These are phyloP conservation scores for Parasteatoda lunata DNA, from an alignment of 2,888 invertebrate species.

Conservation along the genomic window DNA sequence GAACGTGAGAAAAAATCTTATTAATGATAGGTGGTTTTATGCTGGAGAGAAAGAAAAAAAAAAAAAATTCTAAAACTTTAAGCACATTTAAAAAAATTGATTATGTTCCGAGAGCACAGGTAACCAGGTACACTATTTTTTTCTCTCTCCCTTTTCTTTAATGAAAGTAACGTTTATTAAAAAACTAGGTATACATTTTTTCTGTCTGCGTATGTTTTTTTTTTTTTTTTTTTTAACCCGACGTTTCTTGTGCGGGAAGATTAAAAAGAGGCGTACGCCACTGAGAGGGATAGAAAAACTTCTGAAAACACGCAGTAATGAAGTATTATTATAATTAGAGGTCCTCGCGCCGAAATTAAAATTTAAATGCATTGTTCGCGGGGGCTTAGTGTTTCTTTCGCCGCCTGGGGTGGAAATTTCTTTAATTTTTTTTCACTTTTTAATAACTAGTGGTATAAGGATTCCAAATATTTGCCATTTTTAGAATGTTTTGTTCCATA, in stretches of 20 bases:
- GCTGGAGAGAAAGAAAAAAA: constrained; percentile 20
- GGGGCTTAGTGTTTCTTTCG: constrained; percentile 26
- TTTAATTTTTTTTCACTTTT: constrained; percentile 13
- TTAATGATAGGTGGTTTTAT: constrained; percentile 66
- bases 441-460: background rate
- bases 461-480: background rate
- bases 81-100: constrained; percentile 68
- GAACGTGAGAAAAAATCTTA: constrained; percentile 57
- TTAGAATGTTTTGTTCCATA: too few species aligned
- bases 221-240: constrained; percentile 5
- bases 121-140: constrained; percentile 45
- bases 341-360: constrained; percentile 62
- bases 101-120: constrained; percentile 63
- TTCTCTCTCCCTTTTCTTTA: constrained; percentile 12
- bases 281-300: constrained; percentile 7
- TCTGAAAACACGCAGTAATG: constrained; percentile 46
- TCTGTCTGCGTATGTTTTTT: constrained; percentile 19
- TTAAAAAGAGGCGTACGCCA: constrained; percentile 26
- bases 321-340: constrained; percentile 68
- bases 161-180: constrained; percentile 59
- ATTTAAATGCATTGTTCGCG: constrained; percentile 53
- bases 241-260: constrained; percentile 15
- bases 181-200: constrained; percentile 27
- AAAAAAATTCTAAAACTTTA: constrained; percentile 40
- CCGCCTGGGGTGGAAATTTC: background rate